Evolutionary conservation across 2,113 vertebrate genomes (phyloP).

Genomic region (Muscicapa adusta): DNA sequence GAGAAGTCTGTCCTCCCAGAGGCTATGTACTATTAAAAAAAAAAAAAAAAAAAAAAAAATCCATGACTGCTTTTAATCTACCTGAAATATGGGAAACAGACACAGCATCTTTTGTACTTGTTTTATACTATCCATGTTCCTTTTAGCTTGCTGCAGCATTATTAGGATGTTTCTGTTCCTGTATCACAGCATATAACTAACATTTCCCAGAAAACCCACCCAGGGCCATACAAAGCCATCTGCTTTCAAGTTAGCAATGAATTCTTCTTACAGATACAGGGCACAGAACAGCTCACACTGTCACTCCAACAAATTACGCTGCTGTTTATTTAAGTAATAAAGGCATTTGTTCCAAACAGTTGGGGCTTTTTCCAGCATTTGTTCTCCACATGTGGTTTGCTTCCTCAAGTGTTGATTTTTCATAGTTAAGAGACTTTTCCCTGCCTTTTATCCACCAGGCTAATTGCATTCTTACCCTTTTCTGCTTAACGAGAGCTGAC

Average conservation of each 20-base stretch:
- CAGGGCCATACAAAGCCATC: not conserved
- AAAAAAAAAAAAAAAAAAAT: not conserved
- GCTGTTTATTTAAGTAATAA: constrained; percentile 45
- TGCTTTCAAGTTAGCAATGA: not conserved
- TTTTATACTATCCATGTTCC: not conserved
- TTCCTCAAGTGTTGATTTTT: constrained; percentile 55
- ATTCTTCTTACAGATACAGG: not conserved
- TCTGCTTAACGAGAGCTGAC: not conserved
- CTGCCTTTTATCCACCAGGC: constrained; percentile 49
- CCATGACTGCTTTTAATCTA: constrained; percentile 29
- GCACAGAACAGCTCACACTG: not conserved
- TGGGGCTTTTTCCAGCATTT: constrained; percentile 22
- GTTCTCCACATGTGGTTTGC: constrained; percentile 50
- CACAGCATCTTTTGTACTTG: not conserved
- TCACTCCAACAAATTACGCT: not conserved
- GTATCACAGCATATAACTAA: not conserved
- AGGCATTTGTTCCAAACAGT: constrained; percentile 36
- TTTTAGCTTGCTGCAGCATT: not conserved
- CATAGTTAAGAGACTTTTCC: constrained; percentile 18
- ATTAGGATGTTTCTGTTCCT: constrained; percentile 9
- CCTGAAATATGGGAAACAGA: constrained; percentile 34
- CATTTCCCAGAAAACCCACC: not conserved
- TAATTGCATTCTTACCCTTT: constrained; percentile 32
- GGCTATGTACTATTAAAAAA: not conserved
- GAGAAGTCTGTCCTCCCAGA: constrained; percentile 31